These are phyloP conservation scores for Caenorhabditis sp. DNA, from an alignment of 2,888 invertebrate genomes.

Conservation along the genomic window DNA sequence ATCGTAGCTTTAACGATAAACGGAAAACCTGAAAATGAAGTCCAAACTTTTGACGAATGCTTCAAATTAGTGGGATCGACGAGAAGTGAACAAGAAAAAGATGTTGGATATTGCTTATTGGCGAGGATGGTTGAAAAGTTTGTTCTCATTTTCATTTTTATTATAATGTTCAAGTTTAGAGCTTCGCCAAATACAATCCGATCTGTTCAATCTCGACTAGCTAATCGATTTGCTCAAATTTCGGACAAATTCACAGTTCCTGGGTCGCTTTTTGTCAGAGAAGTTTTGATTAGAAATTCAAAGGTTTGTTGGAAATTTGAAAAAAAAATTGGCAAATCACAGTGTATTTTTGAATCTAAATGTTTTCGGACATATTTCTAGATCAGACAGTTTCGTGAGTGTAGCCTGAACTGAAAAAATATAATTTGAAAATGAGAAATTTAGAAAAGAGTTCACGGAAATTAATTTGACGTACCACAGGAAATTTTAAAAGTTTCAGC, in stretches of 20 bases:
- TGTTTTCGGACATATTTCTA: too few species aligned
- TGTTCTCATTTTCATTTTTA: not conserved
- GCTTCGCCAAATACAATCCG: constrained; percentile 28
- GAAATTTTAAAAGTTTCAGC: too few species aligned
- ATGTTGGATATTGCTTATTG: constrained; percentile 40
- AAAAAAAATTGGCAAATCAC: too few species aligned
- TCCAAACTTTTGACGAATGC: constrained; percentile 34
- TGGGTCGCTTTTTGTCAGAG: constrained; percentile 40
- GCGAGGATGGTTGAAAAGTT: constrained; percentile 33
- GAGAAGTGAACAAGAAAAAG: constrained; percentile 8
- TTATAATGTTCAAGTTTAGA: constrained; percentile 11
- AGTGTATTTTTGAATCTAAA: too few species aligned
- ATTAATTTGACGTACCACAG: too few species aligned
- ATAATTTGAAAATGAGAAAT: too few species aligned
- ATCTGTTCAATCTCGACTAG: constrained; percentile 38
- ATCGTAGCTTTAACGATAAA: constrained; percentile 14
- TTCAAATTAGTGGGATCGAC: constrained; percentile 28
- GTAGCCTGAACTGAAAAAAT: too few species aligned
- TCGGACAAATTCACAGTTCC: constrained; percentile 22
- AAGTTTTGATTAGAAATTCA: constrained; percentile 39
- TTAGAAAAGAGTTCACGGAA: too few species aligned
- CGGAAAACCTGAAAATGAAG: constrained; percentile 22
- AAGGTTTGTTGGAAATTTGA: constrained; percentile 1
- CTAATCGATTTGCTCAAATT: constrained; percentile 40
- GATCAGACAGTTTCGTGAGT: too few species aligned